Base-by-base conservation (phyloP, 2,888 invertebrate genomes). In the Drosophila limbata region DNA sequence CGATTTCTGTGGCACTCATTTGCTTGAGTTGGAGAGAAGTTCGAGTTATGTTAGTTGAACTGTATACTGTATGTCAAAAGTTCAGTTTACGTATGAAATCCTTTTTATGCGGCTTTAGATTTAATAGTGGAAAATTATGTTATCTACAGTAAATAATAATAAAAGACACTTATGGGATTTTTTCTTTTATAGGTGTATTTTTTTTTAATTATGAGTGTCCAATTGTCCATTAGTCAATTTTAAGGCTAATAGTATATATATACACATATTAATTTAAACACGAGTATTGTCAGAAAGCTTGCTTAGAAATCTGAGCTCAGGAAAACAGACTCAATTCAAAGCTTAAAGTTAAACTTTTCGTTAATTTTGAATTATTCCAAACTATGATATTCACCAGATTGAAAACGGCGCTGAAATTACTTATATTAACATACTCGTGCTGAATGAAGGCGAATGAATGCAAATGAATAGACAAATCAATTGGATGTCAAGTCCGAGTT, bases 391-490 rank as follows among this genome's bases (percentile, higher is more conserved):
- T n/a, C 19, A 19, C 19, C 10, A 1, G 6, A 40, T 45, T 51
- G 25, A n/a, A 28, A 45, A 15, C 15, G 4, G 4, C 11, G 11
- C 13, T 19, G 11, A 25, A 39, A 28, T 50, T 3, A n/a, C 5
- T 9, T 9, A 17, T 57, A 70, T 70, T 64, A 52, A 25, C 69
- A 57, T 63, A 33, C 25, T 51, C 51, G 52, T 31, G 50, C 55
- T 25, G 56, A 67, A 50, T 48, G 25, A 59, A 60, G 28, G 17
- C 33, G 11, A 70, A 59, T 45, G 42, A 50, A 66, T 39, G 19
- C 33, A n/a, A 71, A 59, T 45, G 47, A 48, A 47, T 55, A 15
- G 28, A 15, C 4, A 21, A 53, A 56, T 48, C 33, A 21, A 56
- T 51, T 42, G 11, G 50, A n/a, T 65, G 8, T 13, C 25, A 65